Percentiles rank a stretch among this genome's conserved stretches.
Evolutionary conservation across 2,797 vertebrate genomes (phyloP).

Genomic region (Fratercula arctica): DNA sequence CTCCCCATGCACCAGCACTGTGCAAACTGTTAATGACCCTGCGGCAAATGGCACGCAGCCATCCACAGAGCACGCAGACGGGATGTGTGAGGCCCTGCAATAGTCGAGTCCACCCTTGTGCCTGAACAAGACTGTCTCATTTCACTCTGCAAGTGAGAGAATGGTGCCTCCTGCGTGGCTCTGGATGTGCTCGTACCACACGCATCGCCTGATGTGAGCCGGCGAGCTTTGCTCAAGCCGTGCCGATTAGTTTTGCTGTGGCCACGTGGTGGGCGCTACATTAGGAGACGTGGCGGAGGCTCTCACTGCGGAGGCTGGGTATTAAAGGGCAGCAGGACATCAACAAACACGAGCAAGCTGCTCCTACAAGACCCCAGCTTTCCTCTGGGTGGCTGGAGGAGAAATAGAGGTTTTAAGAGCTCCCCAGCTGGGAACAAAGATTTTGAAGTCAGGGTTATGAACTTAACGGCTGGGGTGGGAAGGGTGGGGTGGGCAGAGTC

Average conservation of each 20-base stretch:
- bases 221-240: not conserved
- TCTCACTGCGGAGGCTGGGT: not conserved
- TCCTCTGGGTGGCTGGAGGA: not conserved
- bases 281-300: not conserved
- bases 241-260: not conserved
- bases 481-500: not conserved
- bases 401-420: not conserved
- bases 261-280: not conserved
- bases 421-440: not conserved
- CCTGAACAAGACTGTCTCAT: not conserved
- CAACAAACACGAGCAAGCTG: not conserved
- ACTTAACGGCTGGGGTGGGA: not conserved
- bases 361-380: not conserved
- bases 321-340: not conserved
- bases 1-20: accelerated
- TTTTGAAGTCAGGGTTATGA: not conserved
- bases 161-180: accelerated
- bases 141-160: not conserved
- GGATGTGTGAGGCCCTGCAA: not conserved
- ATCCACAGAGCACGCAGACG: accelerated
- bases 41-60: not conserved
- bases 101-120: accelerated
- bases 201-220: not conserved
- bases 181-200: not conserved
- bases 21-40: not conserved